phyloP scores from a whole-genome alignment of 2,113 vertebrate genomes.

The Nerophis lumbriciformis region DNA sequence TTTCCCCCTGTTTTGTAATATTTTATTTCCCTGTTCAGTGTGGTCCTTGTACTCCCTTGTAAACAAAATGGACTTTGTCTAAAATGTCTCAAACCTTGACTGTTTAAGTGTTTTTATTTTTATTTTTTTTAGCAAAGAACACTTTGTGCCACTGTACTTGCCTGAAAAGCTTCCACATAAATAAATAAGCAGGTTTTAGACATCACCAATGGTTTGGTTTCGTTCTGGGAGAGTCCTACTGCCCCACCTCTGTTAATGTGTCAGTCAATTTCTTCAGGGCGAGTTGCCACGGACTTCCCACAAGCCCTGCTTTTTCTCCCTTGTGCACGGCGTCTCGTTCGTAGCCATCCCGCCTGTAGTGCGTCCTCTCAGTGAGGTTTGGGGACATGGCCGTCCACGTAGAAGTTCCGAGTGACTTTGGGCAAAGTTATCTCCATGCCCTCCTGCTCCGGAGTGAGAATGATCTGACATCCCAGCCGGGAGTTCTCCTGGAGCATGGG shows the following conservation, averaged over 20 bases:
- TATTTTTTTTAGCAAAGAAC: constrained; percentile 18
- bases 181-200: constrained; percentile 13
- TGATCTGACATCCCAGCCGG: constrained; percentile 84
- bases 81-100: not conserved
- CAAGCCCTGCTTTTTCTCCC: constrained; percentile 14
- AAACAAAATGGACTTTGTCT: constrained; percentile 3
- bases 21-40: not conserved
- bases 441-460: constrained; percentile 77
- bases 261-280: constrained; percentile 7
- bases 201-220: constrained; percentile 35
- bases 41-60: not conserved
- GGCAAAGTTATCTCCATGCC: constrained; percentile 82
- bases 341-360: not conserved
- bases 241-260: constrained; percentile 10
- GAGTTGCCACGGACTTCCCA: constrained; percentile 24
- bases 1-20: not conserved
- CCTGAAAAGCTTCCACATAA: constrained; percentile 14
- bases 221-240: constrained; percentile 3
- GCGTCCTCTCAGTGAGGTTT: constrained; percentile 79
- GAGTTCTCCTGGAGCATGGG: constrained; percentile 87
- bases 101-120: not conserved
- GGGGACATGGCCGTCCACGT: constrained; percentile 87
- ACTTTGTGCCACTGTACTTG: constrained; percentile 23
- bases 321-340: not conserved
- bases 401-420: constrained; percentile 88